These are phyloP conservation scores for Stegastes partitus DNA, from an alignment of 2,113 vertebrate genomes.

Conservation along the genomic window DNA sequence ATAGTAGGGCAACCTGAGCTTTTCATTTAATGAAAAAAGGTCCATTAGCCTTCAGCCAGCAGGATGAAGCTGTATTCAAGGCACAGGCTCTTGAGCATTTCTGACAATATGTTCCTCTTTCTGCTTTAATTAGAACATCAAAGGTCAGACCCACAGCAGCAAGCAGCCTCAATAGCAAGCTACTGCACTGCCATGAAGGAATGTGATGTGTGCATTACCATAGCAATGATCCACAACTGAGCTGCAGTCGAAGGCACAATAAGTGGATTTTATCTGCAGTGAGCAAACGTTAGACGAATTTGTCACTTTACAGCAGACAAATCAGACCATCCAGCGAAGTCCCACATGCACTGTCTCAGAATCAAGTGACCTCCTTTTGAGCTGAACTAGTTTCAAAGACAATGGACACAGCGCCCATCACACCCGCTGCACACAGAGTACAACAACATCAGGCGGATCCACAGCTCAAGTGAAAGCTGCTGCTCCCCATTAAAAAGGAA, in stretches of 20 bases:
- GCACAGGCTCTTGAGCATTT: slow-evolving; percentile 17
- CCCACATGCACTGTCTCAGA: slow-evolving; percentile 75
- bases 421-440: neutral
- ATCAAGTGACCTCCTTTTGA: slow-evolving; percentile 76
- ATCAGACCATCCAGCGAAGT: slow-evolving; percentile 71
- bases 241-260: slow-evolving; percentile 28
- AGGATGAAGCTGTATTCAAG: slow-evolving; percentile 29
- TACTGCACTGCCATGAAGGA: slow-evolving; percentile 22
- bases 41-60: slow-evolving; percentile 25
- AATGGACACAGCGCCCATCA: slow-evolving; percentile 22
- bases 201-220: slow-evolving; percentile 21
- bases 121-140: slow-evolving; percentile 65
- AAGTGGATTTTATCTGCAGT: slow-evolving; percentile 28
- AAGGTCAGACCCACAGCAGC: slow-evolving; percentile 59
- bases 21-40: slow-evolving; percentile 40
- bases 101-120: slow-evolving; percentile 47
- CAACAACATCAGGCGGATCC: slow-evolving; percentile 16
- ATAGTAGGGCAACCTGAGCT: slow-evolving; percentile 3
- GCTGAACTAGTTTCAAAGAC: slow-evolving; percentile 79
- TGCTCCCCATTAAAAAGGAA: neutral
- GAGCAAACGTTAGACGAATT: slow-evolving; percentile 37
- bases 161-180: slow-evolving; percentile 15
- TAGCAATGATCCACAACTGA: slow-evolving; percentile 12
- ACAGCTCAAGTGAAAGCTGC: neutral
- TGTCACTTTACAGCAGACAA: slow-evolving; percentile 61